Percentiles rank a stretch among this genome's conserved stretches.
Conservation (phyloP, 2,113 vertebrate genomes). For the Bubo blakistoni region DNA sequence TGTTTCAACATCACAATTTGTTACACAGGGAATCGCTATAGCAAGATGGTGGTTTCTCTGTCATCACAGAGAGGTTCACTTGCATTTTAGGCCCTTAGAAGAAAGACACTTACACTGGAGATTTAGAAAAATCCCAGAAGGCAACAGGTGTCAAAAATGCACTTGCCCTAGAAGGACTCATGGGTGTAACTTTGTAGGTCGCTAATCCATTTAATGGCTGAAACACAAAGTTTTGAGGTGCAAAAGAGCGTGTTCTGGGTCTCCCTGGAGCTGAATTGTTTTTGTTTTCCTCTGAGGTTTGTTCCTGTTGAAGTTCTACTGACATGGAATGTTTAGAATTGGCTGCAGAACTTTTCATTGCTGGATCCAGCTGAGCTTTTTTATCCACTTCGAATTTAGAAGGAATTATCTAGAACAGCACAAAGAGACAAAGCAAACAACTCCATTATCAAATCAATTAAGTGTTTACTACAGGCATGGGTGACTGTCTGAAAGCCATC, state of each 20-base stretch:
- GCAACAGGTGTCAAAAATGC: conserved; percentile 79
- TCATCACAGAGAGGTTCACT: neutral
- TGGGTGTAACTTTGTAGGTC: conserved; percentile 77
- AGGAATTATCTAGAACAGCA: conserved; percentile 35
- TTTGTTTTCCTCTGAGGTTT: neutral
- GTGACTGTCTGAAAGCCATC: neutral
- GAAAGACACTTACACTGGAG: conserved; percentile 59
- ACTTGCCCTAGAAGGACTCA: conserved; percentile 79
- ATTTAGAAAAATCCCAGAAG: conserved; percentile 55
- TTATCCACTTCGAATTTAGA: conserved; percentile 23
- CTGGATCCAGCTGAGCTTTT: neutral
- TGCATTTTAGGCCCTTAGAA: neutral
- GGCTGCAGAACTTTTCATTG: neutral
- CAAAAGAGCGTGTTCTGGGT: conserved; percentile 79
- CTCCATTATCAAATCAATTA: neutral
- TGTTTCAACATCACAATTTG: neutral
- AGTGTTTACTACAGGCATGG: neutral
- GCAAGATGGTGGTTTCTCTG: neutral
- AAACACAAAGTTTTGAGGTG: conserved; percentile 87
- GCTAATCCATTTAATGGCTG: conserved; percentile 81
- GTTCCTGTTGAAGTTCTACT: neutral
- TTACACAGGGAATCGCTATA: neutral
- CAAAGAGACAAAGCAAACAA: accelerated
- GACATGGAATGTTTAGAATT: neutral
- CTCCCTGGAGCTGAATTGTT: neutral